A percentile compares a stretch with the other conserved stretches of the same genome.
Evolutionary conservation across 1,140 invertebrate species (phyloP).

Genomic region (Macrobrachium nipponense): DNA sequence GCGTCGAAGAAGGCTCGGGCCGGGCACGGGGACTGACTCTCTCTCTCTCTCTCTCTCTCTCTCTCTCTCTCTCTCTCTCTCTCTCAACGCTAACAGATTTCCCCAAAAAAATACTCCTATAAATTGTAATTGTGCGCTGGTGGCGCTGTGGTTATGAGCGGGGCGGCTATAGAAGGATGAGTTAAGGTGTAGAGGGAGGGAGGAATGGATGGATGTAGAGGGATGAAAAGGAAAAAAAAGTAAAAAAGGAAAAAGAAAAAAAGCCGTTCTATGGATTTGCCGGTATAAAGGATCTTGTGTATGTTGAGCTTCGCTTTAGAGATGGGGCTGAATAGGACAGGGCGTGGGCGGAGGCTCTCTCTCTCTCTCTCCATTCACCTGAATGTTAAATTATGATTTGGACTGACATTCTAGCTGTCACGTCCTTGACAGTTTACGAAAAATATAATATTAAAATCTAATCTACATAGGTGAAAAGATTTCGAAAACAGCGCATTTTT

Average conservation of each 20-base stretch:
- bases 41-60: constrained; percentile 5
- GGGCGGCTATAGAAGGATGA: not conserved
- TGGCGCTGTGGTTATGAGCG: not conserved
- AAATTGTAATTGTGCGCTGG: not conserved
- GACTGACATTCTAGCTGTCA: no score
- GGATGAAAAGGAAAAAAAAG: not conserved
- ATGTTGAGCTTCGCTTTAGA: no score
- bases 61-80: constrained; percentile 17
- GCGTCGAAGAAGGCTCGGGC: not conserved
- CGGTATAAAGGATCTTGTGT: no score
- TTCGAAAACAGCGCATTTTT: no score
- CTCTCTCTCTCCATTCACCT: no score
- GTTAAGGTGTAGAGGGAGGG: not conserved
- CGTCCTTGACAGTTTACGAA: no score
- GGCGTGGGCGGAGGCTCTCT: no score
- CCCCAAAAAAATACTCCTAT: no score
- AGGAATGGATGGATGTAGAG: not conserved
- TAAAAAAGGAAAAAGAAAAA: not conserved
- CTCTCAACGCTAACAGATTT: not conserved
- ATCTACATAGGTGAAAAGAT: no score
- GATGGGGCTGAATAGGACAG: no score
- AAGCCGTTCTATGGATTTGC: not conserved
- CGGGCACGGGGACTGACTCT: not conserved
- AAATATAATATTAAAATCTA: no score
- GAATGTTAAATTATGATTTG: no score